Base-by-base conservation (phyloP, 2,113 vertebrate genomes). In the Micronycteris hirsuta region DNA sequence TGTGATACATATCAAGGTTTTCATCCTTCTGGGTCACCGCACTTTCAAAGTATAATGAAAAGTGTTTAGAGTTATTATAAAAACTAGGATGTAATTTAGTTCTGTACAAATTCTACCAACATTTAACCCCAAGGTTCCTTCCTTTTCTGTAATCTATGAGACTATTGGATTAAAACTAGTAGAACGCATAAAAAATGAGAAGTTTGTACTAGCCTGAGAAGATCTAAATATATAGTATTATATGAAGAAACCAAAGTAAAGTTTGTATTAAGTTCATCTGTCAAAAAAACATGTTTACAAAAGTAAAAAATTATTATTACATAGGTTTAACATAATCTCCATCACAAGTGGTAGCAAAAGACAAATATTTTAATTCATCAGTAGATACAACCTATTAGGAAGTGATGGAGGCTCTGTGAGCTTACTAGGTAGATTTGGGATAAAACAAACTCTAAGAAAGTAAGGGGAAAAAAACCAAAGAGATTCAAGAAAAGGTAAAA, bases 161-260 rank as follows among this genome's bases (percentile, higher is more conserved):
- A 9, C 17, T 24, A 89, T 8, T 31, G 76, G 14, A 81, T 85
- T 82, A 71, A 58, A 85, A 91, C 17, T 54, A 83, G 43, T 24
- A 77, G 26, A 54, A 28, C 4, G 16, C 67, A 88, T 52, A 58
- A 58, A 93, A 70, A 96, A 89, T 36, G 12, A 84, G 10, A 76
- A 61, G 13, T 71, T 41, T 85, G n/a, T 61, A 88, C 54, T 65
- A 81, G 24, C 7, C 22, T 92, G 9, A 92, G 38, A 90, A 54
- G 49, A 86, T 77, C 58, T 94, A 93, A 89, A 82, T 31, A 93
- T 89, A 86, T 31, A 17, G 19, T 68, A 84, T n/a, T 71, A 77
- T 17, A 82, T 24, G 28, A 82, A 86, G 85, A 92, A 94, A 89
- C 11, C 41, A 93, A 89, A 95, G 49, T 24, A 84, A 41, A 65